Base-by-base conservation (phyloP, 2,888 invertebrate genomes). In the Vannuccia rotundouncinata region DNA sequence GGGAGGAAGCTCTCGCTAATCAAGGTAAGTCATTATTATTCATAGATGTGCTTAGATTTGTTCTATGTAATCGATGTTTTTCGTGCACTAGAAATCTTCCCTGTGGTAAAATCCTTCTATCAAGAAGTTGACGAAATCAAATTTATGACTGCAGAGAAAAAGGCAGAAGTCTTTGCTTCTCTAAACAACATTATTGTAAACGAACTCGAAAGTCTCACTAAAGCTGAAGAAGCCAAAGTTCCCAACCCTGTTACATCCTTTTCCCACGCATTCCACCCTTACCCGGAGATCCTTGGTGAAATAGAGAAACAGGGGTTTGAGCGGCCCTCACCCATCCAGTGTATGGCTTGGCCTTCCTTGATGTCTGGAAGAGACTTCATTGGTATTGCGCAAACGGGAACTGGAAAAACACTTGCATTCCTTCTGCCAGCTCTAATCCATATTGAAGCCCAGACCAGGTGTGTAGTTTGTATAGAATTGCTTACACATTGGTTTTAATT, bases 321-420 rank as follows among this genome's bases (percentile, higher is more conserved):
- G 29, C 91, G 91, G 82, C 97, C 96, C 0, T 93, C 94, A 0
- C 96, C 96, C 0, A 95, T 97, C 17, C 95, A 97, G 88, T 90
- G 92, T 82, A 95, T 96, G 89, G 93, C 94, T 0, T 98, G 97
- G 97, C 98, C 98, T 0, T 91, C 97, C 82, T 90, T 97, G 0
- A 88, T 98, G 60, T 91, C 92, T 85, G 98, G 98, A 0, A 91
- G 92, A 85, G 97, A 98, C 88, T 89, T 97, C 86, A 96, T 98
- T 86, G 97, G 97, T 2, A 96, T 98, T 83, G 97, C 97, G 78
- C 84, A 88, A 86, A 89, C 90, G 22, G 90, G 90, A 45, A 88
- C 89, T 85, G 95, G 95, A 0, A 98, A 98, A 89, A 98, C 98
- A 0, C 89, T 98, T 80, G 97, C 95, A 0, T 97, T 95, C 85